Percentiles rank a stretch among this genome's conserved stretches.
Conservation (phyloP, 2,888 invertebrate species). For the Ametastegia equiseti region DNA sequence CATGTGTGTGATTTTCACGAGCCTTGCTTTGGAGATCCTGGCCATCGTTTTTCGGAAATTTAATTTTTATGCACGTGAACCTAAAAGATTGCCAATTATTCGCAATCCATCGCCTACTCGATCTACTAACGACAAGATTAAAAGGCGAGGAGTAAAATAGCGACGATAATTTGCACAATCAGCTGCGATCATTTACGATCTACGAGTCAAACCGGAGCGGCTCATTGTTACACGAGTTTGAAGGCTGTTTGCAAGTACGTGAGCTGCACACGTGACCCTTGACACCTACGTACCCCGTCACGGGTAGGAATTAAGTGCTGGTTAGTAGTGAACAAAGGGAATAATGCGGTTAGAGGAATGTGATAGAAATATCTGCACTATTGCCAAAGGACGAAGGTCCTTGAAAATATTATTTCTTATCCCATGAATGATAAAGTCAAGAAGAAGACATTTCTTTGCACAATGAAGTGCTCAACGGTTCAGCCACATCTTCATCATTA, state of each 20-base stretch:
- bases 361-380: not conserved
- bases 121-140: slow-evolving; percentile 16
- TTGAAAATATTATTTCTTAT: too few species aligned
- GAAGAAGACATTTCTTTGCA: not conserved
- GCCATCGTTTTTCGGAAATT: too few species aligned
- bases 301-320: not conserved
- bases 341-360: not conserved
- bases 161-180: not conserved
- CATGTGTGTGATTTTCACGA: not conserved
- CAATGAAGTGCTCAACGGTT: too few species aligned
- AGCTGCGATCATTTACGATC: slow-evolving; percentile 29
- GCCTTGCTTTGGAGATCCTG: not conserved
- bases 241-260: slow-evolving; percentile 21
- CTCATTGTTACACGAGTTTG: not conserved
- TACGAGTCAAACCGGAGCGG: slow-evolving; percentile 13
- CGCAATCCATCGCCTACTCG: slow-evolving; percentile 55
- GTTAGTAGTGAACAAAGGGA: not conserved
- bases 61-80: not conserved
- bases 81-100: slow-evolving; percentile 68
- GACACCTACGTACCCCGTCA: slow-evolving; percentile 36
- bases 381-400: too few species aligned
- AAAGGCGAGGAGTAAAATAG: not conserved
- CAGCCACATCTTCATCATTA: too few species aligned
- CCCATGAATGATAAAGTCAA: too few species aligned
- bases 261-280: slow-evolving; percentile 21